A percentile compares a stretch with the other conserved stretches of the same genome.
phyloP scores from a whole-genome alignment of 2,888 invertebrate species.

The Sclerodermus sp. region DNA sequence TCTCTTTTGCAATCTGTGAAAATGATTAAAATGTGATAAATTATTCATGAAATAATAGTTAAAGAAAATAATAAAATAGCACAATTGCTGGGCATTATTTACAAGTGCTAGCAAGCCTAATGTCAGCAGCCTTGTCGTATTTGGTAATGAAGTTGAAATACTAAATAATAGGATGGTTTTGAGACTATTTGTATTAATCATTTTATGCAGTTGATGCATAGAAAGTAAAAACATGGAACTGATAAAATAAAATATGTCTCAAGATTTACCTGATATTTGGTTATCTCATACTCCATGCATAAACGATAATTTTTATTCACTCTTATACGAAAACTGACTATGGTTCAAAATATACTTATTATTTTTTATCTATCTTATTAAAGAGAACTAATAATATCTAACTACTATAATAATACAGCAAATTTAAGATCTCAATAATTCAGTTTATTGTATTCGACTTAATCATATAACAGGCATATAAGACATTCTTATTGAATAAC shows the following conservation, averaged over 20 bases:
- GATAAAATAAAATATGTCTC: conserved; percentile 13
- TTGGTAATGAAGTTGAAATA: conserved; percentile 36
- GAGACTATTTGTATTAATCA: neutral
- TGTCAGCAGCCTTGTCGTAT: conserved; percentile 50
- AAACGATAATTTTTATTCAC: conserved; percentile 50
- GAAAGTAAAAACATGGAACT: conserved; percentile 9
- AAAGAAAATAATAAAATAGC: conserved; percentile 49
- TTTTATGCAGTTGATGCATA: neutral
- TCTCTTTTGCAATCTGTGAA: conserved; percentile 52
- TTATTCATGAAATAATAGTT: conserved; percentile 54
- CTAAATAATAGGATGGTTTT: conserved; percentile 19
- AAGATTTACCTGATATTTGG: conserved; percentile 31
- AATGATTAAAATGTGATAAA: conserved; percentile 52
- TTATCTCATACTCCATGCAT: conserved; percentile 43
- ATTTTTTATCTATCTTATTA: neutral
- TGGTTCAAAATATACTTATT: conserved; percentile 39
- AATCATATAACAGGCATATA: no score
- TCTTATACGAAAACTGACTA: conserved; percentile 42
- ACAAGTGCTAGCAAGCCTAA: conserved; percentile 57
- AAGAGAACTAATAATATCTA: neutral
- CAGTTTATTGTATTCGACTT: no score
- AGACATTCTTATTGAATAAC: no score
- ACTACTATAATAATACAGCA: no score
- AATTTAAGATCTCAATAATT: no score
- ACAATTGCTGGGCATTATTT: conserved; percentile 57